Base-by-base conservation (phyloP, 2,888 invertebrate genomes). In the Drosophila trichaetosa region DNA sequence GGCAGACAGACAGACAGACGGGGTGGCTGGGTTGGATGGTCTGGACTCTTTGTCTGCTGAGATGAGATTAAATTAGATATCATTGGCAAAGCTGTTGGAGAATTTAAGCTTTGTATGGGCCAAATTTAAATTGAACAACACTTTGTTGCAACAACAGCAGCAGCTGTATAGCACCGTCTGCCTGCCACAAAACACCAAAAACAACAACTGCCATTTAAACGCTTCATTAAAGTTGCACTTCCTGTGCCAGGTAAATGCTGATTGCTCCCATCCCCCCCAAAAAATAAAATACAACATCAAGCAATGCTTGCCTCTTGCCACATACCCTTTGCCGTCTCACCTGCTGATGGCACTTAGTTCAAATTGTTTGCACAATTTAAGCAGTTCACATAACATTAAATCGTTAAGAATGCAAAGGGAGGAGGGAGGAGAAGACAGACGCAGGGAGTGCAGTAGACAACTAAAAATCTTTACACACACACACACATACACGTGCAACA, bases 331-430 rank as follows among this genome's bases (percentile, higher is more conserved):
- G 42, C 27, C 49, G 27, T 11, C 68, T 68, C 68, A 68, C 57
- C 76, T 70, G 73, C 69, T 40, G 38, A 56, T 78, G 87, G 80
- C 80, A 87, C 87, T 89, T 87, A 85, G 83, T 80, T 87, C 78
- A 89, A 89, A 89, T 89, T 89, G 87, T 87, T 87, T 87, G 87
- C 87, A 89, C 87, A 89, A 89, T 89, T 89, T 85, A 87, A 87
- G 83, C 89, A 88, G 89, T 87, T 87, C 86, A 87, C 89, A 85
- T 87, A 87, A 87, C 87, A 87, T 87, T 87, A 87, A 89, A 89
- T 87, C 87, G 86, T 89, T 87, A 76, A 87, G 82, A 82, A 79
- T 75, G 65, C 70, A 65, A 56, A 65, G 63, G 34, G 38, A 31
- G 18, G 46, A n/a, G 2, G 53, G 42, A 24, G 42, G 24, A 18